Conservation (phyloP, 2,888 invertebrate genomes). For the Cantharis lateralis region DNA sequence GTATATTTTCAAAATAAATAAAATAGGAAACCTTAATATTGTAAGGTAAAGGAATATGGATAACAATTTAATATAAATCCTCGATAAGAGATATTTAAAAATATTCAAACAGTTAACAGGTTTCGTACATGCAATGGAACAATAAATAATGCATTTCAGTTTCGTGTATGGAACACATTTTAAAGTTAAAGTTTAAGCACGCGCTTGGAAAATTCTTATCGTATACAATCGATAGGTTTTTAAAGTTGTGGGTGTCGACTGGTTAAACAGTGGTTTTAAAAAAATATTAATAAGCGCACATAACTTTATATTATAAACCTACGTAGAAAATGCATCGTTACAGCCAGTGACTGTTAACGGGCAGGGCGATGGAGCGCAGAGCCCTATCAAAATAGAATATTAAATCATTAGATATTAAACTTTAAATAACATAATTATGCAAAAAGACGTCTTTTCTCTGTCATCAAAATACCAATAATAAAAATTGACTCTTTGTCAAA, state of each 20-base stretch:
- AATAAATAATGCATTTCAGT: slow-evolving; percentile 22
- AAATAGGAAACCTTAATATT: background rate
- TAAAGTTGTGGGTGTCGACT: background rate
- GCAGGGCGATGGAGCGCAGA: too few species aligned
- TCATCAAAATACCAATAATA: too few species aligned
- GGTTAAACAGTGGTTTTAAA: background rate
- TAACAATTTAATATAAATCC: background rate
- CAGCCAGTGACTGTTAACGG: too few species aligned
- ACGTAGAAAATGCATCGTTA: too few species aligned
- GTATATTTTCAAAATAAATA: background rate
- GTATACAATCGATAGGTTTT: slow-evolving; percentile 8
- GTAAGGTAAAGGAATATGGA: background rate
- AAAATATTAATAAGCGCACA: background rate
- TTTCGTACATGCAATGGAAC: slow-evolving; percentile 15
- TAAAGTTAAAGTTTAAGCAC: slow-evolving; percentile 26
- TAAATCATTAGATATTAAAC: too few species aligned
- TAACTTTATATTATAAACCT: too few species aligned
- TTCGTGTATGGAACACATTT: slow-evolving; percentile 21
- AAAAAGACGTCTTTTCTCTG: too few species aligned
- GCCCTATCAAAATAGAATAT: too few species aligned
- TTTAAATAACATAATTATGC: too few species aligned
- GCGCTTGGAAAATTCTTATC: slow-evolving; percentile 19
- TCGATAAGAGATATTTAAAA: background rate
- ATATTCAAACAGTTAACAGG: slow-evolving; percentile 7
- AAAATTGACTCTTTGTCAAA: too few species aligned